Base-by-base conservation (phyloP, 2,113 vertebrate species). In the Heloderma charlesbogerti region DNA sequence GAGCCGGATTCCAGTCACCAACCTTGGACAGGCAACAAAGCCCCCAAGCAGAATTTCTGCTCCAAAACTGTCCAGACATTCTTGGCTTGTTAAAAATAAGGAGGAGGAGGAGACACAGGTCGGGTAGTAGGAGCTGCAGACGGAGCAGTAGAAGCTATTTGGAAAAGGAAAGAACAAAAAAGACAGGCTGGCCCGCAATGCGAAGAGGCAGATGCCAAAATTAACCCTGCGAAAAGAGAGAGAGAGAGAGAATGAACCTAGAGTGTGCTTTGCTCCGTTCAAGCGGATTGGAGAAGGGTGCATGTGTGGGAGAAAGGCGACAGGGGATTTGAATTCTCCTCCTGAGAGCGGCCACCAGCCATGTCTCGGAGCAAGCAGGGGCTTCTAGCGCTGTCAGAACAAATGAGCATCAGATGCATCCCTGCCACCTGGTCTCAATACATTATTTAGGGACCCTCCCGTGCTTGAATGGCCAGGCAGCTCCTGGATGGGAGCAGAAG, bases 391-490 rank as follows among this genome's bases (percentile, higher is more conserved):
- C 48, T 22, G 45, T 74, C 69, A 27, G 85, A 86, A 74, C 34
- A n/a, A 74, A 86, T 54, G 69, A 5, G 31, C 84, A 72, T 86
- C 43, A n/a, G 51, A 5, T n/a, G 67, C 84, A 22, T n/a, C 29
- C 27, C 67, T 12, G 43, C 15, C 85, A 86, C 45, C 69, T 74
- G 69, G 31, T 57, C 71, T 57, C 48, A 25, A 86, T 86, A 16
- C 48, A 72, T 86, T 86, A 86, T 86, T 86, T 74, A 86, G 85
- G 69, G 34, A 1, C 9, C 27, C 84, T 86, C 8, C 74, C 74
- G 69, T 86, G 85, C 69, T 34, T 57, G 69, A 15, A 18, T 86
- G 69, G 20, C 67, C 67, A n/a, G 69, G 45, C 67, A 74, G 45
- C 43, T n/a, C 85, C 10, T 25, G 37, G 45, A 20, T 13, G 20